Base-by-base conservation (phyloP, 2,797 vertebrate species). In the Notolabrus celidotus region DNA sequence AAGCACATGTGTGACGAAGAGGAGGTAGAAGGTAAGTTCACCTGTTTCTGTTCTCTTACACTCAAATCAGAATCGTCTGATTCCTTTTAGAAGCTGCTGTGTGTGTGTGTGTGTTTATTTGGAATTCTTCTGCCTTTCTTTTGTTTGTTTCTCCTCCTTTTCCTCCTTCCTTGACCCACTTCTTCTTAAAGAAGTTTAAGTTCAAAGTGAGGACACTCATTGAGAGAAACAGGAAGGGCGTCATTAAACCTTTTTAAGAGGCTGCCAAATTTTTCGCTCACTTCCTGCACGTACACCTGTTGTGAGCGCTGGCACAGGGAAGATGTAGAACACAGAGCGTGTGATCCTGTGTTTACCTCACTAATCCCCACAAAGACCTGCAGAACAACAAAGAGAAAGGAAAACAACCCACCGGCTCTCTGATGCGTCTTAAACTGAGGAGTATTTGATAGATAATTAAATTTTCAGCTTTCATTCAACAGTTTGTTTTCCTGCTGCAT, bases 1-100 rank as follows among this genome's bases (percentile, higher is more conserved):
- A 99, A 99, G 67, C 96, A 98, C 55, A 92, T 96, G 4, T 99
- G 97, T 38, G 97, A 99, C 51, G 96, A 97, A 79, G 96, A 99
- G 90, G 97, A 99, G 84, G 97, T 97, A 7, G 97, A 98, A 93
- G 97, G 97, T 99, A 91, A 96, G 96, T 75, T 54, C 2, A 16
- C 38, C 27, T 25, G 7, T 31, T 54, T 10, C 11, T 25, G 0
- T 29, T 23, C 41, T 20, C 41, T 38, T 27, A 19, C 36, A 36
- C 34, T 14, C 34, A 22, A 31, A 31, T 6, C 5, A 31, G 31
- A 31, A 31, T 27, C 27, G 25, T 27, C 25, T 27, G 25, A 27
- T 27, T 27, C 25, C 25, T 25, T 5, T n/a, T n/a, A n/a, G n/a
- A n/a, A n/a, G n/a, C n/a, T n/a, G n/a, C 25, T 51, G 11, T 14